These are phyloP conservation scores for Zygaena filipendulae DNA, from an alignment of 2,888 invertebrate genomes.

Conservation along the genomic window DNA sequence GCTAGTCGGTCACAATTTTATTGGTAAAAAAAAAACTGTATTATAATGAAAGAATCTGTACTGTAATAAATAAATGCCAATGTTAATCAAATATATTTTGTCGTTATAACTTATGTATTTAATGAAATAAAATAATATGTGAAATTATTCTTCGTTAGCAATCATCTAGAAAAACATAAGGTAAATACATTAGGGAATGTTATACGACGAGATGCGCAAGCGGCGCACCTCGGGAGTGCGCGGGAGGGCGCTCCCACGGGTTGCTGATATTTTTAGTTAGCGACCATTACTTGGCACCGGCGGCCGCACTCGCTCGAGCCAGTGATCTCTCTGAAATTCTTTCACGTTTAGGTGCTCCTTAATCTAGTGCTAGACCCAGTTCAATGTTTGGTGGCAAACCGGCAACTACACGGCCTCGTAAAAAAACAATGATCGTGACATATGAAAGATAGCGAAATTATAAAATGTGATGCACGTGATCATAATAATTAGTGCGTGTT, in stretches of 20 bases:
- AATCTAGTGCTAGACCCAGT: constrained; percentile 51
- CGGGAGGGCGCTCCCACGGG: constrained; percentile 70
- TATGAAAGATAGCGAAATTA: constrained; percentile 2
- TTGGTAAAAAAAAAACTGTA: too few relatives aligned
- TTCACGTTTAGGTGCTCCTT: constrained; percentile 54
- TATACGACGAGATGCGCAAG: constrained; percentile 61
- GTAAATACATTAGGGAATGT: too few relatives aligned
- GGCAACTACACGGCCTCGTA: constrained; percentile 1
- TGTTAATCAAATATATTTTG: not conserved
- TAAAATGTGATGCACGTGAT: constrained; percentile 26
- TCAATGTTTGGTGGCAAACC: constrained; percentile 24
- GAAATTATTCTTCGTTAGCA: too few relatives aligned
- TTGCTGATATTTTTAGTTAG: constrained; percentile 74
- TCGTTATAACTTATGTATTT: constrained; percentile 2
- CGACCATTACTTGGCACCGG: constrained; percentile 74
- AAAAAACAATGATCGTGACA: too few relatives aligned
- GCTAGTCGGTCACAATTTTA: too few relatives aligned
- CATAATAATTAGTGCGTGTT: too few relatives aligned
- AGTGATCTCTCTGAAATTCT: constrained; percentile 64
- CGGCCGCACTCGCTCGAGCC: constrained; percentile 64
- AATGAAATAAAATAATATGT: too few relatives aligned
- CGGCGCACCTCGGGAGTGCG: constrained; percentile 55
- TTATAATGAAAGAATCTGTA: too few relatives aligned
- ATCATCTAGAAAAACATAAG: too few relatives aligned
- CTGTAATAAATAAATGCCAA: not conserved